Percentiles rank a stretch among this genome's conserved stretches.
These are phyloP conservation scores for Blastobasis adustella DNA, from an alignment of 2,888 invertebrate species.

Conservation along the genomic window DNA sequence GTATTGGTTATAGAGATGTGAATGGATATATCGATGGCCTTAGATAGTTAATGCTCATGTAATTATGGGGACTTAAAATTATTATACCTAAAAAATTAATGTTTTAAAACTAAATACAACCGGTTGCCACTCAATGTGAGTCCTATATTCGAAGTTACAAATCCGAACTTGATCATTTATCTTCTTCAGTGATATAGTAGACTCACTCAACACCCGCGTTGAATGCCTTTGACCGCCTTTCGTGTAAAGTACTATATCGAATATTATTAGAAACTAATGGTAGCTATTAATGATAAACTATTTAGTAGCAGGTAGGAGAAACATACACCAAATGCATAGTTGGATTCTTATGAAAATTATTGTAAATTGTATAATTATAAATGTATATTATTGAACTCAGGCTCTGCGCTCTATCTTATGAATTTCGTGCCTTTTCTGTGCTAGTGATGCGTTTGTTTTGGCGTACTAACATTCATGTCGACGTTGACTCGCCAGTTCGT, in stretches of 20 bases:
- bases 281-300: neutral
- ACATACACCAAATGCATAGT: slow-evolving; percentile 2
- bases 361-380: slow-evolving; percentile 3
- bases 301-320: neutral
- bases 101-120: no score
- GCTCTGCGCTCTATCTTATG: slow-evolving; percentile 62
- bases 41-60: no score
- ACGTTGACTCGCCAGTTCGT: slow-evolving; percentile 14
- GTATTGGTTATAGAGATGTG: no score
- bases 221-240: neutral
- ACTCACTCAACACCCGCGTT: neutral
- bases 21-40: no score
- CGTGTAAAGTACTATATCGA: neutral
- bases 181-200: neutral
- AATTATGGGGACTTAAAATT: no score
- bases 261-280: neutral
- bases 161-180: neutral
- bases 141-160: no score
- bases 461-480: slow-evolving; percentile 20
- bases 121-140: no score
- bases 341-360: slow-evolving; percentile 4
- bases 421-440: slow-evolving; percentile 68
- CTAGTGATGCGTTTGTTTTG: slow-evolving; percentile 52
- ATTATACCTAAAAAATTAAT: no score
- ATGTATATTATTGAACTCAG: slow-evolving; percentile 15